Evolutionary conservation across 2,113 vertebrate genomes (phyloP).

Genomic region (Urocitellus parryii): DNA sequence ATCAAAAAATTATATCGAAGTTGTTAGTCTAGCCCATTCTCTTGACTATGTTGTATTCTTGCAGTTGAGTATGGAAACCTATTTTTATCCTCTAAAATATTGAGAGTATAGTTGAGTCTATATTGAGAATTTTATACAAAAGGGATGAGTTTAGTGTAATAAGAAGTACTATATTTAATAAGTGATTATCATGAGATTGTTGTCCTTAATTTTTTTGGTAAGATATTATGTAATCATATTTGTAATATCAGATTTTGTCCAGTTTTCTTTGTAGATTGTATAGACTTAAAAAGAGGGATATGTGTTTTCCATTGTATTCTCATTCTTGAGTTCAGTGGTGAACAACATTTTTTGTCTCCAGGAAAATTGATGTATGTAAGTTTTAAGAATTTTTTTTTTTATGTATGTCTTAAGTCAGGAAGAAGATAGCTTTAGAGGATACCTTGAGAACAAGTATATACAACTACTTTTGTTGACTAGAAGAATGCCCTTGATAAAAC

Average conservation of each 20-base stretch:
- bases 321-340: background rate
- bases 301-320: constrained; percentile 38
- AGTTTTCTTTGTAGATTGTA: background rate
- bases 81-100: constrained; percentile 1
- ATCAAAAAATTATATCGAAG: background rate
- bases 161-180: background rate
- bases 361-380: background rate
- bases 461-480: constrained; percentile 1
- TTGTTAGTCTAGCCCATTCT: background rate
- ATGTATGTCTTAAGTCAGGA: background rate
- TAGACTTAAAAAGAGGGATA: background rate
- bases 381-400: background rate
- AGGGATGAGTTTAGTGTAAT: background rate
- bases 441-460: background rate
- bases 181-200: background rate
- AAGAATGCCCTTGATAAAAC: background rate
- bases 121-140: background rate
- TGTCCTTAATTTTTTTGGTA: background rate
- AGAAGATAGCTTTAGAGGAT: background rate
- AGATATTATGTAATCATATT: background rate
- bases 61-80: background rate
- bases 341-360: background rate
- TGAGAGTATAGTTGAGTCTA: background rate
- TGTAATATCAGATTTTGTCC: constrained; percentile 21
- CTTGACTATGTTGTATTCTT: background rate